Base-by-base conservation (phyloP, 1,140 invertebrate genomes). In the Saccostrea echinata region DNA sequence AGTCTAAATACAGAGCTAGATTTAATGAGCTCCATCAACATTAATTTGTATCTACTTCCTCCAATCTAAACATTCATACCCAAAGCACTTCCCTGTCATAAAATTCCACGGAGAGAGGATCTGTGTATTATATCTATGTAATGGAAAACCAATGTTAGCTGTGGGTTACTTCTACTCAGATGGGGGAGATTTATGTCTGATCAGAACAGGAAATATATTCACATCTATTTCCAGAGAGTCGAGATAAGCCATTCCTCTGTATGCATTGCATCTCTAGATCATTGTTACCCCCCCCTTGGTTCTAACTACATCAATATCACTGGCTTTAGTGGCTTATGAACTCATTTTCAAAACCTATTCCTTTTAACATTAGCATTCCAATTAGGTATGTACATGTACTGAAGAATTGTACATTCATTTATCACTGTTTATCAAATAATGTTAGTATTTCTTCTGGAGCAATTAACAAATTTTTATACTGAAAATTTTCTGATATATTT, bases 1-100 rank as follows among this genome's bases (percentile, higher is more conserved):
- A 84, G 35, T 83, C 27, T 80, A 24, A 51, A 51, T n/a, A 51
- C 51, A 51, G 3, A 16, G 13, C 27, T 24, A 51, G 4, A 84
- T 84, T 61, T 84, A 84, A 84, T 13, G n/a, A 57, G 43, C 21
- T 57, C 57, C 52, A 24, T 61, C 16, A 57, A 16, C 55, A 30
- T 24, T 76, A 76, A 76, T 76, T 84, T 84, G 24, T 84, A 57
- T 84, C 30, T 57, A 84, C 6, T 84, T 61, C 52, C n/a, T 24
- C 21, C n/a, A 57, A 33, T 53, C 55, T 61, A 57, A 57, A 16
- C 83, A 84, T 21, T 13, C 24, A 33, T 55, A 53, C 24, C 24
- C 9, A 24, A 11, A 33, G 18, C 53, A 57, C 55, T 61, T 57
- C 53, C 81, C 81, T 16, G 24, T 52, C 81, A 51, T 4, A 83